Conservation (phyloP, 2,113 vertebrate genomes). For the Psophia crepitans region DNA sequence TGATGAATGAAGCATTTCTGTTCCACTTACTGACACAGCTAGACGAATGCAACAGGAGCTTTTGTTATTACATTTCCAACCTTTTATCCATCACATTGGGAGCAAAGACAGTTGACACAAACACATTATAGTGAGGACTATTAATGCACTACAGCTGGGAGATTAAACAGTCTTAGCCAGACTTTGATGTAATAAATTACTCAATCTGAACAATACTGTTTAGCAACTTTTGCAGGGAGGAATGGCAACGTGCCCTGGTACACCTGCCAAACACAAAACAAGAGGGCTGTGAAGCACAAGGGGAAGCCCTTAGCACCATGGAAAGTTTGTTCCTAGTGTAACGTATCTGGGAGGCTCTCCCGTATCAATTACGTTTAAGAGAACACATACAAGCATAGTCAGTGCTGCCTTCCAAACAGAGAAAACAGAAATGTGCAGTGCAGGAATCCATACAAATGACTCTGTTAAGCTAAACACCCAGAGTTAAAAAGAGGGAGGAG, state of each 20-base stretch:
- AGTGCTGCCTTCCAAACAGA: neutral
- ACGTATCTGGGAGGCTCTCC: neutral
- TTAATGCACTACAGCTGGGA: constrained; percentile 19
- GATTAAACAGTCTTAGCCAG: constrained; percentile 35
- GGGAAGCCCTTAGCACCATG: neutral
- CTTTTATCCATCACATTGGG: constrained; percentile 31
- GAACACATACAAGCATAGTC: neutral
- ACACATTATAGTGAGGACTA: neutral
- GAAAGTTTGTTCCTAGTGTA: neutral
- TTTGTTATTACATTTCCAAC: constrained; percentile 7
- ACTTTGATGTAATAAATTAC: neutral
- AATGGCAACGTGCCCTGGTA: neutral
- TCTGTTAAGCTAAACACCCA: neutral
- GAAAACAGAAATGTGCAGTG: neutral
- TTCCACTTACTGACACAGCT: neutral
- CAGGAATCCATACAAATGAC: neutral
- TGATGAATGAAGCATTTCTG: constrained; percentile 44
- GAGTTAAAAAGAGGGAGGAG: neutral
- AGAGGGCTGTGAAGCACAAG: neutral
- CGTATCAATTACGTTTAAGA: neutral
- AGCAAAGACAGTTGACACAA: constrained; percentile 34
- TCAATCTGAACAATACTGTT: neutral
- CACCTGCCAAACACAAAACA: neutral
- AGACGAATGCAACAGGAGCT: constrained; percentile 31
- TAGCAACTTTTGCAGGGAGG: neutral